These are phyloP conservation scores for Mellilla xanthometata DNA, from an alignment of 2,888 invertebrate genomes.

Conservation along the genomic window DNA sequence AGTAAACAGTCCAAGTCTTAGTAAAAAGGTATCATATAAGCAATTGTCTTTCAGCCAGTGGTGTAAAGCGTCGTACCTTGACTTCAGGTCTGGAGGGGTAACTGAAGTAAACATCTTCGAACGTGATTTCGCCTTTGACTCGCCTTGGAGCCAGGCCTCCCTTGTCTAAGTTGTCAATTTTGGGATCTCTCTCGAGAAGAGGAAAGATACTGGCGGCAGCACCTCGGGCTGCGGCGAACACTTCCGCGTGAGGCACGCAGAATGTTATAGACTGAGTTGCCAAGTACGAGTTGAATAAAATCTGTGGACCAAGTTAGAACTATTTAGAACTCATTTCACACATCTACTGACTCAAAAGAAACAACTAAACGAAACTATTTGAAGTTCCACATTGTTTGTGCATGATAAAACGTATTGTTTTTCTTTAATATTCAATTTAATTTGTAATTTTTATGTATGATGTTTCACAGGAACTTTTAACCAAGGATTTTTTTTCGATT, in stretches of 20 bases:
- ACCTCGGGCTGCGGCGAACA: slow-evolving; percentile 87
- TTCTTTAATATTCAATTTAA: no score
- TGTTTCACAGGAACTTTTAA: no score
- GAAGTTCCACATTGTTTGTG: no score
- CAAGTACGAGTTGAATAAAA: slow-evolving; percentile 89
- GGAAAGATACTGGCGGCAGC: slow-evolving; percentile 88
- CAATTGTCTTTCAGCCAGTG: no score
- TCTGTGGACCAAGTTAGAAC: slow-evolving; percentile 57
- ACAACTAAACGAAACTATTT: no score
- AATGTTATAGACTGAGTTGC: slow-evolving; percentile 90
- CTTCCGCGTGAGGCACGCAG: slow-evolving; percentile 89
- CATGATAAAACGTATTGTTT: no score
- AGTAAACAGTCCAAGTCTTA: not conserved
- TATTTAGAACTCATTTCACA: no score
- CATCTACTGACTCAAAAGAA: no score
- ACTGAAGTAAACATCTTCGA: slow-evolving; percentile 87
- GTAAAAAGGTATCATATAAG: no score
- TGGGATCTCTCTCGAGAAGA: slow-evolving; percentile 87
- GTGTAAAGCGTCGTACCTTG: no score
- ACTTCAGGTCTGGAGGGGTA: slow-evolving; percentile 91
- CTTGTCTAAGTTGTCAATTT: slow-evolving; percentile 86
- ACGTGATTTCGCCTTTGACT: slow-evolving; percentile 85
- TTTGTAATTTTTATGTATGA: no score
- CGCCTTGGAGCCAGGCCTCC: slow-evolving; percentile 82
- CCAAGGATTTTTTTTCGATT: no score